Conservation (phyloP, 2,888 invertebrate species). For the Phengaris alcon region DNA sequence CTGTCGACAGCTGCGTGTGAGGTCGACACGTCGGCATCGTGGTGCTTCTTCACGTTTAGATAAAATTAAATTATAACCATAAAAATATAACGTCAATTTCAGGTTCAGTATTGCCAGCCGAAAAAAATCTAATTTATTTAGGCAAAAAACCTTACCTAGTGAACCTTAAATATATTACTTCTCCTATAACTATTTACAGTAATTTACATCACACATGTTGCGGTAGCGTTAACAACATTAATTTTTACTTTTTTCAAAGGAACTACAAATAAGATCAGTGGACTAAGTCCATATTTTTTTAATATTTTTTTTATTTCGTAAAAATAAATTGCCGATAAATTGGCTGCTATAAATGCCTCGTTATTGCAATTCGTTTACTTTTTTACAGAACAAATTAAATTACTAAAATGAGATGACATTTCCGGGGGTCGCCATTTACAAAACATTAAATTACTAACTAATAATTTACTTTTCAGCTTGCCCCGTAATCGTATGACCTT, state of each 20-base stretch:
- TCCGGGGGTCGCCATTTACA: neutral
- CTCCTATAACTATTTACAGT: slow-evolving; percentile 70
- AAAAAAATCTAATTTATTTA: slow-evolving; percentile 48
- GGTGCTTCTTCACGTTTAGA: slow-evolving; percentile 55
- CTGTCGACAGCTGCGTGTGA: slow-evolving; percentile 28
- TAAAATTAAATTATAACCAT: slow-evolving; percentile 49
- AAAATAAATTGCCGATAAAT: neutral
- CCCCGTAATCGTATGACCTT: neutral
- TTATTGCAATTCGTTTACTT: slow-evolving; percentile 7
- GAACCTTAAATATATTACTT: slow-evolving; percentile 60
- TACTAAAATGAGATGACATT: slow-evolving; percentile 3
- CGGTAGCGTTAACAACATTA: slow-evolving; percentile 56
- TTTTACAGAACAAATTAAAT: slow-evolving; percentile 7
- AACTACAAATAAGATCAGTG: slow-evolving; percentile 53
- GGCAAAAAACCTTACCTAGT: slow-evolving; percentile 55
- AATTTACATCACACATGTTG: slow-evolving; percentile 75
- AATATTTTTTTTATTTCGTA: slow-evolving; percentile 17
- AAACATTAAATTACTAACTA: slow-evolving; percentile 11
- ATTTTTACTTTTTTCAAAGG: slow-evolving; percentile 44
- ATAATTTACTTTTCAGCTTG: neutral
- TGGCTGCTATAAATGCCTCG: slow-evolving; percentile 20
- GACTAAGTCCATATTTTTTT: slow-evolving; percentile 29
- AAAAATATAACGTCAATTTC: slow-evolving; percentile 54
- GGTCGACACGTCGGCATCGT: slow-evolving; percentile 50
- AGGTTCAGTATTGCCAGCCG: slow-evolving; percentile 51